Percentiles rank a stretch among this genome's conserved stretches.
These are phyloP conservation scores for Drosophila mimetica DNA, from an alignment of 2,888 invertebrate genomes.

Conservation along the genomic window DNA sequence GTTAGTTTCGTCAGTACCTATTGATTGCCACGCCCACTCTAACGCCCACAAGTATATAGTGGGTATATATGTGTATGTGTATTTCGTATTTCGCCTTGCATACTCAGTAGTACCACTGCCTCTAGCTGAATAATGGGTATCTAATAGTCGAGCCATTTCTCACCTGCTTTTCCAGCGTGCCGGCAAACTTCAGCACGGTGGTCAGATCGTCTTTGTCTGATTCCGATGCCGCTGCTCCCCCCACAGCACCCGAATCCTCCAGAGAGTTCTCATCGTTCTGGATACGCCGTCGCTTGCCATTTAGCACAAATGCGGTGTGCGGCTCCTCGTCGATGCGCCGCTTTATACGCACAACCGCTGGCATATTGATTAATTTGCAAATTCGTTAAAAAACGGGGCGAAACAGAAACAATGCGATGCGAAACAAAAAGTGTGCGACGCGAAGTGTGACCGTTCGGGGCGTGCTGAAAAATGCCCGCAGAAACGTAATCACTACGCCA, in stretches of 20 bases:
- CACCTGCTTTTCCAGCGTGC: conserved; percentile 89
- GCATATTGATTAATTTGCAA: conserved; percentile 68
- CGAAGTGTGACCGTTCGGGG: conserved; percentile 22
- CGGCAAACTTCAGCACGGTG: conserved; percentile 89
- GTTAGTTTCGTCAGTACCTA: too few species aligned
- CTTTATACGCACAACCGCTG: conserved; percentile 89
- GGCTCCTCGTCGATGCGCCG: conserved; percentile 90
- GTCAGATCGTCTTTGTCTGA: conserved; percentile 80
- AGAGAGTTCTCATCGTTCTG: conserved; percentile 77
- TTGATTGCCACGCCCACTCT: too few species aligned
- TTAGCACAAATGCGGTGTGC: conserved; percentile 88
- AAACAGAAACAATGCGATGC: neutral
- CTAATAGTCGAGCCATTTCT: too few species aligned
- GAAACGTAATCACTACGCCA: neutral
- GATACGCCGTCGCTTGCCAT: conserved; percentile 89
- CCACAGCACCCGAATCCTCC: conserved; percentile 9
- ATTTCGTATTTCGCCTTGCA: too few species aligned
- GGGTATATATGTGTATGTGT: too few species aligned
- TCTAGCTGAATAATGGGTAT: too few species aligned
- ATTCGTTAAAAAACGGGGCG: conserved; percentile 7
- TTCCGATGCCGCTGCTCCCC: conserved; percentile 27
- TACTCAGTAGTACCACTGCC: too few species aligned
- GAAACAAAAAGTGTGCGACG: conserved; percentile 4
- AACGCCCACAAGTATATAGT: too few species aligned
- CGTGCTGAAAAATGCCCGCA: neutral